Base-by-base conservation (phyloP, 92 coral and sea anemone species). In the Metridium senile region DNA sequence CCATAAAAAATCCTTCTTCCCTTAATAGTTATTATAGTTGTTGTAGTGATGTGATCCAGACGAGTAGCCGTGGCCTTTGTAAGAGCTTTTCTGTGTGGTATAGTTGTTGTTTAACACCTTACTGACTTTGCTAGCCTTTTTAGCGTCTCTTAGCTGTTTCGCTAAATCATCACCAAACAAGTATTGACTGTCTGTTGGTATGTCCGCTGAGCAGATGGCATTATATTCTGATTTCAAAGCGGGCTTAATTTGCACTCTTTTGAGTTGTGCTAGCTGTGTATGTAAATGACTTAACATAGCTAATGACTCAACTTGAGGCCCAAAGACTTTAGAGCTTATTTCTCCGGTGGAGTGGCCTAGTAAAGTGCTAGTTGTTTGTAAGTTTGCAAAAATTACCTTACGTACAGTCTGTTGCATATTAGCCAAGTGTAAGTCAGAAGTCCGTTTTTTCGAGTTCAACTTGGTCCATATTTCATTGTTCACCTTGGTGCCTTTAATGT, bases 151-250 rank as follows among this genome's bases (percentile, higher is more conserved):
- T 58, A n/a, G n/a, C n/a, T n/a, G n/a, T n/a, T n/a, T n/a, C n/a
- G n/a, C n/a, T n/a, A n/a, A n/a, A n/a, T n/a, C 85, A 81, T 59
- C 66, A 18, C 85, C 85, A 74, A 74, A 74, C 17, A 81, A 53
- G 23, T 23, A 39, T 17, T 59, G 47, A 57, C 87, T 76, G 32
- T 33, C 69, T n/a, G n/a, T n/a, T 30, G 27, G 82, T 18, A 28
- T 11, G 16, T 78, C 76, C 0, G 69, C 65, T n/a, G 34, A 1
- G 47, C 82, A 68, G n/a, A 68, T 67, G 1, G 76, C 66, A 45
- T 46, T 54, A 64, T 43, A 78, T 43, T 78, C 66, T 8, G 1
- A 16, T 33, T 66, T 78, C 13, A 67, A 31, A 0, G 76, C 46
- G 9, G 82, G 82, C 45, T 33, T 68, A 78, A n/a, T n/a, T n/a